These are phyloP conservation scores for Cyrtodaria siliqua DNA, from an alignment of 2,888 invertebrate species.

Conservation along the genomic window DNA sequence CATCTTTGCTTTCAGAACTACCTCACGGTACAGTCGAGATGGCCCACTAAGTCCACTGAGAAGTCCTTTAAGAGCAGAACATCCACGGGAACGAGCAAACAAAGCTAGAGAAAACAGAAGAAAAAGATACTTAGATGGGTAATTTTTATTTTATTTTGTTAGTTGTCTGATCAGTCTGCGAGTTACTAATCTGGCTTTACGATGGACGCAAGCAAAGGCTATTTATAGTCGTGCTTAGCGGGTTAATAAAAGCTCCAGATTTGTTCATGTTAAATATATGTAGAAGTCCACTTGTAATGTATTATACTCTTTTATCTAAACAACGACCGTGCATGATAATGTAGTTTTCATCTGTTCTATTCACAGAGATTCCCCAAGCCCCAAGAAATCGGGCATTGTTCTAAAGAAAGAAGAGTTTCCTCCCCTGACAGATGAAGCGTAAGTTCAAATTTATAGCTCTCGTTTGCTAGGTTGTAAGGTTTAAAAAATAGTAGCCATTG, in stretches of 20 bases:
- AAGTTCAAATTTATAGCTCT: too few relatives aligned
- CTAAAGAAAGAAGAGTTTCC: conserved; percentile 43
- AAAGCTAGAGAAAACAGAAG: conserved; percentile 27
- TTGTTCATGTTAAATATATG: too few relatives aligned
- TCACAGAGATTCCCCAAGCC: conserved; percentile 27
- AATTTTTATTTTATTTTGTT: too few relatives aligned
- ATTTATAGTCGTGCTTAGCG: too few relatives aligned
- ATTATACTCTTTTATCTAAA: neutral
- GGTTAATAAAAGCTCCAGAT: too few relatives aligned
- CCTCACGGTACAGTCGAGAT: conserved; percentile 3
- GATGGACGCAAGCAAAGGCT: too few relatives aligned
- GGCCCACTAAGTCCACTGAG: conserved; percentile 69
- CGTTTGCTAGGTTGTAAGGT: too few relatives aligned
- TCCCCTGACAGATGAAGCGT: conserved; percentile 56
- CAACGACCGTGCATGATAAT: neutral
- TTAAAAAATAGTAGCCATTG: too few relatives aligned
- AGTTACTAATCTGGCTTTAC: too few relatives aligned
- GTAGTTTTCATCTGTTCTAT: neutral
- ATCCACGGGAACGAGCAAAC: neutral
- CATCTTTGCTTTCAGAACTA: neutral
- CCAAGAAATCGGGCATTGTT: conserved; percentile 2
- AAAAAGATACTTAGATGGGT: too few relatives aligned
- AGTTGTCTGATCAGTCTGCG: too few relatives aligned
- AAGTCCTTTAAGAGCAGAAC: conserved; percentile 87
- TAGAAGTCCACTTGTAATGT: too few relatives aligned